Evolutionary conservation across 2,888 invertebrate species (phyloP).

Genomic region (Synergus gifuensis): DNA sequence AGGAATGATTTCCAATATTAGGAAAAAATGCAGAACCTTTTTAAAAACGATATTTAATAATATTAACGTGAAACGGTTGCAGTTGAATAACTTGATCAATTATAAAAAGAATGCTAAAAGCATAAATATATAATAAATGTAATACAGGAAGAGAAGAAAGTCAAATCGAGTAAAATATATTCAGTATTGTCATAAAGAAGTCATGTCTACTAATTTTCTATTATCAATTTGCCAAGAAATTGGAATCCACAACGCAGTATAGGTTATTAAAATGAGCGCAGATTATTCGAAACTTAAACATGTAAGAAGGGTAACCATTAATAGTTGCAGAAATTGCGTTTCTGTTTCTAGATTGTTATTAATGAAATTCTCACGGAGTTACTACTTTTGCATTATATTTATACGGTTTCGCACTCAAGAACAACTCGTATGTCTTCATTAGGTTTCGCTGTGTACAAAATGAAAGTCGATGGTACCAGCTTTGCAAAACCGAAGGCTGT

Average conservation of each 20-base stretch:
- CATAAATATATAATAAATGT: too few species aligned
- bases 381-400: constrained; percentile 9
- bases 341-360: not conserved
- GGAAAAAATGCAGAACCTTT: too few species aligned
- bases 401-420: constrained; percentile 12
- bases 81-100: too few species aligned
- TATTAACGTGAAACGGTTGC: too few species aligned
- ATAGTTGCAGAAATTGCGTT: constrained; percentile 11
- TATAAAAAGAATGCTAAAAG: too few species aligned
- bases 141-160: too few species aligned
- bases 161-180: too few species aligned
- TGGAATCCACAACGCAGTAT: not conserved
- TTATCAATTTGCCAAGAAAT: not conserved
- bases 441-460: not conserved
- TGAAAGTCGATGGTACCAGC: constrained; percentile 38
- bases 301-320: constrained; percentile 28
- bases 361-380: constrained; percentile 21
- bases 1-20: too few species aligned
- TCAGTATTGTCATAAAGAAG: not conserved
- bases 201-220: not conserved
- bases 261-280: constrained; percentile 3
- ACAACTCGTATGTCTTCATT: constrained; percentile 24
- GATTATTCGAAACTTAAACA: constrained; percentile 22
- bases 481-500: constrained; percentile 30
- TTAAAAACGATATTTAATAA: too few species aligned